These are phyloP conservation scores for Gryllus bimaculatus DNA, from an alignment of 1,140 invertebrate species.

Conservation along the genomic window DNA sequence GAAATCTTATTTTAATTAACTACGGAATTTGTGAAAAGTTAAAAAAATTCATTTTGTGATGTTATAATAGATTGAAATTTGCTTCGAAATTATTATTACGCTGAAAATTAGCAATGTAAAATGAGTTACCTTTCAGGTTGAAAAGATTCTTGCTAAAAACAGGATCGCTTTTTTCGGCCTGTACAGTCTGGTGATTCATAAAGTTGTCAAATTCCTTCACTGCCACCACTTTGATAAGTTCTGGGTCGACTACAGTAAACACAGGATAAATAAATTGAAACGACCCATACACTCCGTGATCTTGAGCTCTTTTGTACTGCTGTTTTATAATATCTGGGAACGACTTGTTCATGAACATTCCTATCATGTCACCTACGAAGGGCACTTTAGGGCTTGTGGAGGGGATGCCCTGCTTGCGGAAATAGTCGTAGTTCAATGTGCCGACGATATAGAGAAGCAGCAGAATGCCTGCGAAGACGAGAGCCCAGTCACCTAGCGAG, in stretches of 20 bases:
- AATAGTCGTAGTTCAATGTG: slow-evolving; percentile 7
- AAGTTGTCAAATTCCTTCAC: slow-evolving; percentile 37
- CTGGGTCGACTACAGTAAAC: slow-evolving; percentile 26
- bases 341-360: slow-evolving; percentile 19
- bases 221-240: slow-evolving; percentile 24
- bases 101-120: not conserved
- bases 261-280: slow-evolving; percentile 29
- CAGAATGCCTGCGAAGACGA: not conserved
- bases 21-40: too few species aligned
- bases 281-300: slow-evolving; percentile 27
- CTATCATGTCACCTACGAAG: slow-evolving; percentile 25
- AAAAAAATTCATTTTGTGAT: too few species aligned
- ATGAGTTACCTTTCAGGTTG: slow-evolving; percentile 28
- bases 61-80: too few species aligned
- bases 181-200: slow-evolving; percentile 27
- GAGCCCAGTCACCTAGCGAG: not conserved
- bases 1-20: too few species aligned
- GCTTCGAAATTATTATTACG: too few species aligned
- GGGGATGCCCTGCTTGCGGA: too few species aligned
- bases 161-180: slow-evolving; percentile 31
- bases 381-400: slow-evolving; percentile 20
- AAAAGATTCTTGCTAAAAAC: slow-evolving; percentile 34
- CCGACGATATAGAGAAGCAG: not conserved
- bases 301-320: slow-evolving; percentile 23
- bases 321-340: slow-evolving; percentile 16